Evolutionary conservation across 2,888 invertebrate species (phyloP).

Genomic region (Hirtodrosophila cameraria): DNA sequence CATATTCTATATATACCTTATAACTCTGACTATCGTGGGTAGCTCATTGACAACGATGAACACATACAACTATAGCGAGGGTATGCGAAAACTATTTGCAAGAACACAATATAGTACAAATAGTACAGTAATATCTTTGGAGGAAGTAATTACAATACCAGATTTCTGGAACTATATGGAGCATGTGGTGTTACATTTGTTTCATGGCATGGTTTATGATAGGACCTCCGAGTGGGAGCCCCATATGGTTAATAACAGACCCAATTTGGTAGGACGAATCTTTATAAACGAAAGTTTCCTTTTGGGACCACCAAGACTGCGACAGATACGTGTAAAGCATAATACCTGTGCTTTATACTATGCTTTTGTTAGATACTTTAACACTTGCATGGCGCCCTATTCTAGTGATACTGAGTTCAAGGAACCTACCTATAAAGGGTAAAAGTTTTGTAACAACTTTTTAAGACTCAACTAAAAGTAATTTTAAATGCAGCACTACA

Average conservation of each 20-base stretch:
- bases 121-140: background rate
- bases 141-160: conserved; percentile 23
- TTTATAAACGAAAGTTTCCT: conserved; percentile 86
- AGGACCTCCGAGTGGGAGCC: background rate
- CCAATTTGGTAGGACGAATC: conserved; percentile 23
- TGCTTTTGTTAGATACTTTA: conserved; percentile 86
- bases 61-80: no score
- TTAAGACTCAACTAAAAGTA: no score
- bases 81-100: background rate
- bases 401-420: conserved; percentile 83
- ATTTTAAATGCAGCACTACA: conserved; percentile 19
- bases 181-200: conserved; percentile 6
- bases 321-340: conserved; percentile 86
- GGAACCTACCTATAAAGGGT: conserved; percentile 31
- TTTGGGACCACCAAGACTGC: conserved; percentile 86
- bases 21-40: background rate
- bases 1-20: conserved; percentile 7
- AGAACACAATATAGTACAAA: rapidly evolving
- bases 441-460: background rate
- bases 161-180: conserved; percentile 49
- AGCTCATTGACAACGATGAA: background rate
- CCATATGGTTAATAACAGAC: background rate
- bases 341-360: conserved; percentile 87
- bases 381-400: conserved; percentile 86
- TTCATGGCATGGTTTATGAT: conserved; percentile 25